Percentiles rank a stretch among this genome's conserved stretches.
phyloP scores from a whole-genome alignment of 1,140 invertebrate species.

The Papilio polytes region DNA sequence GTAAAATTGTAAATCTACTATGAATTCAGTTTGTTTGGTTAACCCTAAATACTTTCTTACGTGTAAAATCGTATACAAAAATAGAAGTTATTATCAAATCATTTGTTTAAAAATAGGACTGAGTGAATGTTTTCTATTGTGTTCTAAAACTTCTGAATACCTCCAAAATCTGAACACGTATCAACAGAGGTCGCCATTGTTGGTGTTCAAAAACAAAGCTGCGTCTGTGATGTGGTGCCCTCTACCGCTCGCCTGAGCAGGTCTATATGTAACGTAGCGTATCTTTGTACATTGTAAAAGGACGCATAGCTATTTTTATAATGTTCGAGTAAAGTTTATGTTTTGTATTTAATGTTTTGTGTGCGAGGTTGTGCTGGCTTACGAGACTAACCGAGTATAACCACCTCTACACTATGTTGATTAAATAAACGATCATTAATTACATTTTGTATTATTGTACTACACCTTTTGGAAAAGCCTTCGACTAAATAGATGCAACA shows the following conservation, averaged over 20 bases:
- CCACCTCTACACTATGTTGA: constrained; percentile 70
- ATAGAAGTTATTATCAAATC: neutral
- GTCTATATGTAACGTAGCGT: constrained; percentile 43
- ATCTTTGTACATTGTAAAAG: constrained; percentile 50
- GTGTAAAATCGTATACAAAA: too few relatives aligned
- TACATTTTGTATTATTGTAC: neutral
- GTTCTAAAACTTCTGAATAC: neutral
- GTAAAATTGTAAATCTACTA: neutral
- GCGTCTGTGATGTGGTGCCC: constrained; percentile 33
- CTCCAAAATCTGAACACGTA: neutral
- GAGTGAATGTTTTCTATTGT: neutral
- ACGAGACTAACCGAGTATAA: constrained; percentile 55
- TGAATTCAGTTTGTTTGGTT: too few relatives aligned
- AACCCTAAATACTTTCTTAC: too few relatives aligned
- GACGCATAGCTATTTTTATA: constrained; percentile 76
- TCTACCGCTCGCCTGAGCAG: neutral
- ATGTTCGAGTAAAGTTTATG: constrained; percentile 57
- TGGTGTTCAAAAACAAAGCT: constrained; percentile 26
- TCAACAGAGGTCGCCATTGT: neutral
- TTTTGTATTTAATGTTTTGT: constrained; percentile 62
- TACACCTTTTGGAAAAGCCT: neutral
- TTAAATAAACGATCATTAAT: constrained; percentile 69
- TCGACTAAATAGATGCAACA: too few relatives aligned
- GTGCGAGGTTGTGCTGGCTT: constrained; percentile 47
- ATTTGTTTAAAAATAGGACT: neutral